A percentile compares a stretch with the other conserved stretches of the same genome.
Evolutionary conservation across 2,888 invertebrate genomes (phyloP).

Genomic region (Drosophila setosimentum): DNA sequence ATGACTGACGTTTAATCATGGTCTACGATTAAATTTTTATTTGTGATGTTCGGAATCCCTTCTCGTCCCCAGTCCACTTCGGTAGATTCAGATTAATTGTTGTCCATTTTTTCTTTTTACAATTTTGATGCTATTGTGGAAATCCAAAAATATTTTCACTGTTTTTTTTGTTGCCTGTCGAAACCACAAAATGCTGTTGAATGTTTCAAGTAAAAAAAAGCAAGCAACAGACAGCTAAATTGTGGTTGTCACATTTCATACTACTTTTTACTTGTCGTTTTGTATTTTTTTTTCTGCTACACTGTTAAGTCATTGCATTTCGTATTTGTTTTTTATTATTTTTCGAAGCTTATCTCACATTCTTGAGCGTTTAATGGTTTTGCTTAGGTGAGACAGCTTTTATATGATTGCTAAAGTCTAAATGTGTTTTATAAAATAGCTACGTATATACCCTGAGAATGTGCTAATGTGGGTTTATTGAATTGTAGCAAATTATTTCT

Average conservation of each 20-base stretch:
- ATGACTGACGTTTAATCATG: slow-evolving; percentile 64
- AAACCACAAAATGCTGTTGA: slow-evolving; percentile 40
- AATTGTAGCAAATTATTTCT: background rate
- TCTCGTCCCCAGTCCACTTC: background rate
- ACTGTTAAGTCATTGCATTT: slow-evolving; percentile 1
- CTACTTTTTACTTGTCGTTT: background rate
- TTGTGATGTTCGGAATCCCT: slow-evolving; percentile 25
- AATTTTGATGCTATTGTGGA: background rate
- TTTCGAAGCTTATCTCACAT: slow-evolving; percentile 5
- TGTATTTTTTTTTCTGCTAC: background rate
- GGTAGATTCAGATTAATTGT: slow-evolving; percentile 60
- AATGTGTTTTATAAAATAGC: background rate
- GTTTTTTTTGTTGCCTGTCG: slow-evolving; percentile 19
- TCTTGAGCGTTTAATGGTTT: slow-evolving; percentile 15
- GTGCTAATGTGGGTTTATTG: background rate
- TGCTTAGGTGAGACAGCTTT: slow-evolving; percentile 17
- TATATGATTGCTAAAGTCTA: background rate
- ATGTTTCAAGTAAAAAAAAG: slow-evolving; percentile 17
- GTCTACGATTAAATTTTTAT: slow-evolving; percentile 28
- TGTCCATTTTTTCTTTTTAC: background rate
- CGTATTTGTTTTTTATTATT: slow-evolving; percentile 2
- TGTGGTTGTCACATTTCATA: slow-evolving; percentile 38
- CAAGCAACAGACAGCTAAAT: slow-evolving; percentile 30
- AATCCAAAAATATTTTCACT: slow-evolving; percentile 15
- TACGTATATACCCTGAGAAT: background rate